Evolutionary conservation across 2,888 invertebrate genomes (phyloP), one percentile per base, ranked within the genome.

Genomic region (Timema cristinae): DNA sequence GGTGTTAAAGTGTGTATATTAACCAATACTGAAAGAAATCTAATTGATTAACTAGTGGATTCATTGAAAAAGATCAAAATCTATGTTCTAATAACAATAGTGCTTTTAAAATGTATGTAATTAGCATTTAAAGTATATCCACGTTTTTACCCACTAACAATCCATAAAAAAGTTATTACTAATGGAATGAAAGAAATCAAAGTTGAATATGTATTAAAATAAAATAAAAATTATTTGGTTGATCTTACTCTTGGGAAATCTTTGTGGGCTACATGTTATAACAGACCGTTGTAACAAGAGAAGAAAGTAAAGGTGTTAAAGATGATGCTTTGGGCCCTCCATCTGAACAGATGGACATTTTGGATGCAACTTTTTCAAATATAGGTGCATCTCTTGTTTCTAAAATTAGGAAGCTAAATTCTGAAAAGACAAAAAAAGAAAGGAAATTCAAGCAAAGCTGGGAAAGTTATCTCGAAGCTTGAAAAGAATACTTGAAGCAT

Each of bases 81-180:
- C 15, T 59, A 16, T 13, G 59, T 32, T 16, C 0, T 59, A 59
- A 59, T 0, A 59, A 59, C 8, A 59, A 13, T 59, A 32, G 6
- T 59, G 15, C 59, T n/a, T 8, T 32, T 11, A n/a, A 11, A 59
- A 59, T 54, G 15, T 54, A 13, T 59, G 59, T 6, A 59, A n/a
- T 13, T 59, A 59, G 8, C 9, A 59, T 59, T 13, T 16, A 59
- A 59, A 16, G 6, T 16, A 56, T n/a, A n/a, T n/a, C n/a, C n/a
- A n/a, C n/a, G n/a, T 2, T 56, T 56, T 56, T 56, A 15, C 7
- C 15, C 16, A 56, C n/a, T 15, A 56, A 59, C 5, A 59, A 5
- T 59, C 32, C 59, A 59, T n/a, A 59, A 13, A 16, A 59, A 59
- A 59, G 32, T n/a, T 16, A 59, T 59, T 16, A 59, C n/a, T 13